Base-by-base conservation (phyloP, 2,888 invertebrate genomes). In the Callyntrura guangdongensis region DNA sequence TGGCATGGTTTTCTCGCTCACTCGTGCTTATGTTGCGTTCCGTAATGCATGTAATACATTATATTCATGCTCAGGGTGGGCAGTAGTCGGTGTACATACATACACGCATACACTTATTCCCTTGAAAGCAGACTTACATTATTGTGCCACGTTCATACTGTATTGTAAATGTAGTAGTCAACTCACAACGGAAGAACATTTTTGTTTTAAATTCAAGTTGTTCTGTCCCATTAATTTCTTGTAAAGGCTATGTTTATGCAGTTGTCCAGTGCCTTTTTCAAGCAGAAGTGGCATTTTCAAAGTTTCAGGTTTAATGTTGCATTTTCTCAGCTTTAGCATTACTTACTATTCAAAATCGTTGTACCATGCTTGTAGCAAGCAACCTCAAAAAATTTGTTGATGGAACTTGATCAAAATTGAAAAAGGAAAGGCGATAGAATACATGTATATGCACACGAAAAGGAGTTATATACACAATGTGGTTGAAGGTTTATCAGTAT, bases 331-430 rank as follows among this genome's bases (percentile, higher is more conserved):
- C 25, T 1, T 6, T 1, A 61, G 20, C 22, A 61, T 61, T 61
- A 9, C 61, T 59, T 59, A 1, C 0, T 14, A 59, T 59, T 27
- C 12, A 1, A 22, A 67, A 27, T 67, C 27, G 14, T 72, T 11
- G 17, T 45, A 17, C 17, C 45, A 14, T 14, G 36, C 17, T 72
- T 45, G 11, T 72, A 36, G 6, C 17, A 45, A 9, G 17, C 20
- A 72, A 53, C 86, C 22, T 83, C 17, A n/a, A 67, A 25, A 47
- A 67, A 72, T 85, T 56, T 90, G 90, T 90, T 90, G 74, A 90
- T 82, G 90, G 90, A 90, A 90, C 74, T 74, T 74, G 86, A 74
- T 90, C 81, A 82, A 90, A 90, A 90, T 82, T 90, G 61, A 82
- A 86, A 90, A 86, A 86, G 81, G 81, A 90, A 90, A 90, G 85